These are phyloP conservation scores for Molossus alvarezi DNA, from an alignment of 2,797 vertebrate genomes.

Conservation along the genomic window DNA sequence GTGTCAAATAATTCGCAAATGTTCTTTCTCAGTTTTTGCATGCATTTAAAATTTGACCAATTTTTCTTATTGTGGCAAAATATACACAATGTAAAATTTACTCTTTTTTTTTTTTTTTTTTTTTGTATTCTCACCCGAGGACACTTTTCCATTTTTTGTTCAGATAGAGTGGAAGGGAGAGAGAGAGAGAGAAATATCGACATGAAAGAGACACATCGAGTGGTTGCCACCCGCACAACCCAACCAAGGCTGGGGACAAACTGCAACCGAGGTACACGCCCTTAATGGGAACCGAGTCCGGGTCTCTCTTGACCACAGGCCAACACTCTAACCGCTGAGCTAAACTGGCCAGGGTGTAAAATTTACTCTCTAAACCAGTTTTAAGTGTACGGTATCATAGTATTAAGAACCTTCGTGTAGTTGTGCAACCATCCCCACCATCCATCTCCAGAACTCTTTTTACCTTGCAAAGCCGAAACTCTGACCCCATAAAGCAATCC, in stretches of 20 bases:
- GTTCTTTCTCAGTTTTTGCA: conserved; percentile 2
- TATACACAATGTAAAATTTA: not conserved
- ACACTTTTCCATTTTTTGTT: too few species aligned
- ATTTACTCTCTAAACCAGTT: not conserved
- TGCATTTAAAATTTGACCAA: not conserved
- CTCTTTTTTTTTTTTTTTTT: not conserved
- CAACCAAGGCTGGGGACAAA: too few species aligned
- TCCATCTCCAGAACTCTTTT: not conserved
- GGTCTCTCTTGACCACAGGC: too few species aligned
- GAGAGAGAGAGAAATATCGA: not conserved
- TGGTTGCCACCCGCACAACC: too few species aligned
- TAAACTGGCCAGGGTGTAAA: too few species aligned
- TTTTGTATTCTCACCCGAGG: too few species aligned
- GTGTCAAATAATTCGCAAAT: not conserved
- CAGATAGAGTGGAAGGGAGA: too few species aligned
- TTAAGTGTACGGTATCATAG: not conserved
- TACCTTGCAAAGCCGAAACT: not conserved
- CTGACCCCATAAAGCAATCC: not conserved
- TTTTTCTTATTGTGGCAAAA: not conserved
- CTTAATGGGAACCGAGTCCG: too few species aligned
- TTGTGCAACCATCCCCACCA: not conserved
- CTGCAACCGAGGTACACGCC: too few species aligned
- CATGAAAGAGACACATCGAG: too few species aligned
- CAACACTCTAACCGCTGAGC: too few species aligned
- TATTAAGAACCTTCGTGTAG: not conserved